Evolutionary conservation across 1,140 invertebrate species (phyloP), one percentile per base, ranked within the genome.

Genomic region (Frieseomelitta varia): DNA sequence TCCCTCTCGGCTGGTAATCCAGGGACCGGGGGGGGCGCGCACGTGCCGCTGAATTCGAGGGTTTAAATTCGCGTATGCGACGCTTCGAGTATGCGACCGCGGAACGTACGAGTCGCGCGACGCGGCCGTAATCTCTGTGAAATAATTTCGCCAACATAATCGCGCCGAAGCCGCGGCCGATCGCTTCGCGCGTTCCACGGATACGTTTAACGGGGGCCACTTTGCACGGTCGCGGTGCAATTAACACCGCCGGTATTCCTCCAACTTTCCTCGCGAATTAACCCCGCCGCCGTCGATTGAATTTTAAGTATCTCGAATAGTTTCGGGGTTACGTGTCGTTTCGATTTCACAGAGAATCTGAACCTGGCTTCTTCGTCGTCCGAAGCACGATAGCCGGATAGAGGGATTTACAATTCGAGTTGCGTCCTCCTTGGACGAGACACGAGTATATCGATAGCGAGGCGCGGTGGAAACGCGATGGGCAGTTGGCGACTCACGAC

Each of bases 401-500:
- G 30, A 73, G 55, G 63, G 73, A 81, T 81, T 80, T 73, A 73
- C 79, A 39, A 39, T 47, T 61, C 30, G 55, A 6, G 10, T 61
- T 34, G 79, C 69, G 79, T 74, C 61, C 63, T 27, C 51, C 14
- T 21, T 34, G 61, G 14, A 11, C 17, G n/a, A 6, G 11, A 67
- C 30, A 2, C 1, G 11, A 24, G 11, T n/a, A n/a, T n/a, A n/a
- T n/a, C 12, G 63, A 68, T 53, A 51, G 21, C 27, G 30, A 21
- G 1, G n/a, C 69, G 34, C 12, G 21, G 55, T n/a, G 30, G 17
- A 34, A 30, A 65, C 85, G 68, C 72, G 15, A 17, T 65, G 61
- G 84, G 86, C 81, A 87, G 85, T 75, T 81, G 74, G 58, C 81
- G 55, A 81, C 80, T 86, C 84, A 84, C 84, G 88, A 89, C 84